Evolutionary conservation across 1,140 invertebrate genomes (phyloP).

Genomic region (Maconellicoccus hirsutus): DNA sequence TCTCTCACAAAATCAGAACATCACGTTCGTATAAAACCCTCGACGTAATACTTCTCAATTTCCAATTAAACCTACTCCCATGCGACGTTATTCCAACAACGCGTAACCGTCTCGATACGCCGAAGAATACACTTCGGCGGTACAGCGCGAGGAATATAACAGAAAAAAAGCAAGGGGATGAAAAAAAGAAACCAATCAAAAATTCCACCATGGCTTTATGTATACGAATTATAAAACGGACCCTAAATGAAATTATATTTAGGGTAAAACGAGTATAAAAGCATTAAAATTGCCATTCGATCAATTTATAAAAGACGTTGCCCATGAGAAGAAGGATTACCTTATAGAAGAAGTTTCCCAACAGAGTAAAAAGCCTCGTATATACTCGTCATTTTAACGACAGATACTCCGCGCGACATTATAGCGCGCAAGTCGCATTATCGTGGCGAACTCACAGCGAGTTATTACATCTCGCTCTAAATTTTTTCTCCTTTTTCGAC

Average conservation of each 20-base stretch:
- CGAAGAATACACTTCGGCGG: no score
- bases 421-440: not conserved
- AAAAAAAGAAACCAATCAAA: not conserved
- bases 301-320: not conserved
- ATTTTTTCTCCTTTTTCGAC: no score
- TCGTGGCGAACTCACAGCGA: not conserved
- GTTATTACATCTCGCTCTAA: no score
- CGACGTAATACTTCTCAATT: constrained; percentile 8
- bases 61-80: not conserved
- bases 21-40: not conserved
- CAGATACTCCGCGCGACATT: not conserved
- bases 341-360: no score
- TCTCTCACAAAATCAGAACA: not conserved
- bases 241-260: constrained; percentile 5
- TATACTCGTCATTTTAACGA: constrained; percentile 4
- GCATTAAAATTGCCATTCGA: not conserved
- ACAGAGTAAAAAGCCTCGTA: not conserved
- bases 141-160: no score
- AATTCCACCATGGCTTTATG: constrained; percentile 1
- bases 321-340: no score
- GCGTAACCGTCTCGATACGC: no score
- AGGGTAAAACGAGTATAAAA: not conserved
- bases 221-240: constrained; percentile 3
- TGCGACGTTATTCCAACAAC: not conserved
- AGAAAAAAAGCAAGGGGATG: not conserved